These are phyloP conservation scores for Psammodynastes pulverulentus DNA, from an alignment of 2,113 vertebrate genomes.

Conservation along the genomic window DNA sequence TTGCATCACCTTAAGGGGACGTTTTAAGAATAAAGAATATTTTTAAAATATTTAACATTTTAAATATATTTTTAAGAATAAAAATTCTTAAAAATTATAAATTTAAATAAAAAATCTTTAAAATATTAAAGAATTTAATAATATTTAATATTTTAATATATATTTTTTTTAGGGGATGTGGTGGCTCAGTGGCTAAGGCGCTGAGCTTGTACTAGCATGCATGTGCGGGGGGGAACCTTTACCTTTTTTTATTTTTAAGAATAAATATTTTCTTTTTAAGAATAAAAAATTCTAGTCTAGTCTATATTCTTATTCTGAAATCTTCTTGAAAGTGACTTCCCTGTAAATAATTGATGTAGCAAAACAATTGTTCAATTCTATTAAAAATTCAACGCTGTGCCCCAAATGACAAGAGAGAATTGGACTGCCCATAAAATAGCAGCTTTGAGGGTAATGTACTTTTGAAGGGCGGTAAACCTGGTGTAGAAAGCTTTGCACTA, in stretches of 20 bases:
- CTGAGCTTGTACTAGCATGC: too few species aligned
- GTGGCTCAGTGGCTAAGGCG: too few species aligned
- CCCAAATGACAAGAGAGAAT: background rate
- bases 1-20: background rate
- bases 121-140: background rate
- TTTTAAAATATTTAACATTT: background rate
- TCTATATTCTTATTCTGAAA: background rate
- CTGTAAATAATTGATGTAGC: background rate
- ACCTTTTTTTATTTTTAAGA: too few species aligned
- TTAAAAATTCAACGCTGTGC: background rate
- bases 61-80: background rate
- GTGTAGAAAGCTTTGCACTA: background rate
- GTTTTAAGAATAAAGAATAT: background rate
- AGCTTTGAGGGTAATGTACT: background rate
- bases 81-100: background rate
- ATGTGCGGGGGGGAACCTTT: too few species aligned
- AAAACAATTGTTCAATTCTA: background rate
- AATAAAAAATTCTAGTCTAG: background rate
- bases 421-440: background rate
- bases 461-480: background rate
- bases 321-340: background rate
- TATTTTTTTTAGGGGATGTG: too few species aligned
- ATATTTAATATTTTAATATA: background rate
- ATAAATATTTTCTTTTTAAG: background rate
- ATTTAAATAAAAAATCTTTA: background rate